These are phyloP conservation scores for Trichonephila clavipes DNA, from an alignment of 1,140 invertebrate genomes.

Conservation along the genomic window DNA sequence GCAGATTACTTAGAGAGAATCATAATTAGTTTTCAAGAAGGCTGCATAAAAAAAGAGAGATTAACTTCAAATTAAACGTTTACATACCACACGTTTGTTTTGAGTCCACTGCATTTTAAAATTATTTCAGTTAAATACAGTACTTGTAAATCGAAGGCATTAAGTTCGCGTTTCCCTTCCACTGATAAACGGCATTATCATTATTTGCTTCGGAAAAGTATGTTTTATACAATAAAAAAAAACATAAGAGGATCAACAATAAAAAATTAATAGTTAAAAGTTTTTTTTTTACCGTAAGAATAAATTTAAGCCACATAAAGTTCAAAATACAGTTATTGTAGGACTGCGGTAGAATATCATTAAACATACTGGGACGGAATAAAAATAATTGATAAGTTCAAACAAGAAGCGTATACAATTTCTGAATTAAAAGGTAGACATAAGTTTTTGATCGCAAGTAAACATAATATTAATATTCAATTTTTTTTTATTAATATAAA, in stretches of 20 bases:
- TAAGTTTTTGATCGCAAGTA: too few relatives aligned
- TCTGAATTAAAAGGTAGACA: too few relatives aligned
- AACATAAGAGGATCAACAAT: constrained; percentile 16
- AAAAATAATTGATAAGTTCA: too few relatives aligned
- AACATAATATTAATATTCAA: too few relatives aligned
- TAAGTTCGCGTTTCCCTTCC: not conserved
- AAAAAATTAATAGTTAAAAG: not conserved
- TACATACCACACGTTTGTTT: constrained; percentile 40
- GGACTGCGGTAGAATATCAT: not conserved
- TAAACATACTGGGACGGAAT: too few relatives aligned
- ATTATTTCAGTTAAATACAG: not conserved
- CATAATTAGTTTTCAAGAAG: constrained; percentile 54
- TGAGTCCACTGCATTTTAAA: not conserved
- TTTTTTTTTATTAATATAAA: too few relatives aligned
- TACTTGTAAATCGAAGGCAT: constrained; percentile 10
- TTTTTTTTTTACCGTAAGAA: not conserved
- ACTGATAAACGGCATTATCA: not conserved
- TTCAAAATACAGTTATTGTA: not conserved
- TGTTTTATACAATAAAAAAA: not conserved
- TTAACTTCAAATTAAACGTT: constrained; percentile 58
- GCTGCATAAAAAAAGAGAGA: constrained; percentile 52
- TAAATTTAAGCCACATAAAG: not conserved
- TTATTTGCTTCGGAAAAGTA: not conserved
- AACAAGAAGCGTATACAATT: too few relatives aligned
- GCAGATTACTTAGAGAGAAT: constrained; percentile 33